Evolutionary conservation across 2,797 vertebrate genomes (phyloP).

Genomic region (Hybognathus amarus): DNA sequence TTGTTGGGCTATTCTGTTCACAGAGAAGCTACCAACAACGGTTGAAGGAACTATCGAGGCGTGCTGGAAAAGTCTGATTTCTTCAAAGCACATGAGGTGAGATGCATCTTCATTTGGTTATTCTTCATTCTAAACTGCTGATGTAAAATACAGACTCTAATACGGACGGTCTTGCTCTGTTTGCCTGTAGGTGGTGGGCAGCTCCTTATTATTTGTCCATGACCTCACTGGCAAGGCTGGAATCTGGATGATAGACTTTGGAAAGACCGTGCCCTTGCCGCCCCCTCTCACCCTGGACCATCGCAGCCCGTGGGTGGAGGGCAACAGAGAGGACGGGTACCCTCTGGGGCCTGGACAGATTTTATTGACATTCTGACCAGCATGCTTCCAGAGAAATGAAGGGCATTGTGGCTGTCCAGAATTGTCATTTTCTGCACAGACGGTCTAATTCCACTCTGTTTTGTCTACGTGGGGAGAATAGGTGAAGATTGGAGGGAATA

Average conservation of each 20-base stretch:
- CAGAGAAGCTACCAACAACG: conserved; percentile 77
- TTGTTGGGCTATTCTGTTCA: conserved; percentile 7
- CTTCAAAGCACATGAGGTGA: conserved; percentile 86
- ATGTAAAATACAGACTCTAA: not conserved
- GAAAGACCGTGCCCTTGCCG: conserved; percentile 80
- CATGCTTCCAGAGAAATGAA: conserved; percentile 61
- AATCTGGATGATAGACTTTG: conserved; percentile 93
- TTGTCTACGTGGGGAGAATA: not conserved
- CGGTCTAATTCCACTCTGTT: not conserved
- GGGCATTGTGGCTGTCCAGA: not conserved
- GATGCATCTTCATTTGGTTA: not conserved
- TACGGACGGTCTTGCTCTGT: not conserved
- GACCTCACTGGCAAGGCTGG: conserved; percentile 80
- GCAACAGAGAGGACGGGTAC: conserved; percentile 88
- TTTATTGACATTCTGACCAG: conserved; percentile 76
- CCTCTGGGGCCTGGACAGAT: conserved; percentile 87
- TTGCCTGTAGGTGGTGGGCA: conserved; percentile 83
- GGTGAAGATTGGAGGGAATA: not conserved
- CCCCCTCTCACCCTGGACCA: conserved; percentile 77
- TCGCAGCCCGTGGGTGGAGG: conserved; percentile 82
- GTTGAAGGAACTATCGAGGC: conserved; percentile 77
- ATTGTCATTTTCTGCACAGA: conserved; percentile 5
- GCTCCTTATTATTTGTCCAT: conserved; percentile 87
- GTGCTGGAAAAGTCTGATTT: conserved; percentile 81
- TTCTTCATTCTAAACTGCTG: not conserved